These are phyloP conservation scores for Cyrtodaria siliqua DNA, from an alignment of 2,888 invertebrate species.

Conservation along the genomic window DNA sequence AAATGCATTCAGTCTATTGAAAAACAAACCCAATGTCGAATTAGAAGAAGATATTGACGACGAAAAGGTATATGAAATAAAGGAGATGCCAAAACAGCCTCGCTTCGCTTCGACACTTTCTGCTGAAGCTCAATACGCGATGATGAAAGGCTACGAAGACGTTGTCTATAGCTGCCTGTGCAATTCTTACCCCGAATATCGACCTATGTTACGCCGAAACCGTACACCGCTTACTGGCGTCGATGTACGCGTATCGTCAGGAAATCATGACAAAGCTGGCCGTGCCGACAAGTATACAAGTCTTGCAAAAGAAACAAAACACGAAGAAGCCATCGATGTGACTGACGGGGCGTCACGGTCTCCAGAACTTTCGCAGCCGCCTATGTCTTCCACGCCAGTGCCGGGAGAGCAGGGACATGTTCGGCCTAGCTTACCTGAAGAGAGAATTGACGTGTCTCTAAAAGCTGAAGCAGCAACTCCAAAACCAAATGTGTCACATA, in stretches of 20 bases:
- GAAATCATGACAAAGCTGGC: neutral
- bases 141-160: constrained; percentile 84
- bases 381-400: constrained; percentile 24
- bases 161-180: constrained; percentile 73
- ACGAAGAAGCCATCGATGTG: constrained; percentile 11
- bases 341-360: too few relatives aligned
- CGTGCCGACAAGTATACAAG: neutral
- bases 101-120: constrained; percentile 82
- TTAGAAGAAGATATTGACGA: constrained; percentile 39
- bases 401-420: neutral
- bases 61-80: constrained; percentile 63
- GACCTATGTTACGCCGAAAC: constrained; percentile 66
- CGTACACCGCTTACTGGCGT: constrained; percentile 69
- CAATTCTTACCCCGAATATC: constrained; percentile 67
- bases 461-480: too few relatives aligned
- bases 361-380: constrained; percentile 24
- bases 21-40: constrained; percentile 13
- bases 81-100: constrained; percentile 75
- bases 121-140: constrained; percentile 83
- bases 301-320: neutral
- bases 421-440: too few relatives aligned
- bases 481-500: too few relatives aligned
- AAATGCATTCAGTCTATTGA: constrained; percentile 59
- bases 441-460: too few relatives aligned
- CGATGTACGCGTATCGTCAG: constrained; percentile 1